Conservation (phyloP, 2,113 vertebrate genomes). For the Falco punctatus region DNA sequence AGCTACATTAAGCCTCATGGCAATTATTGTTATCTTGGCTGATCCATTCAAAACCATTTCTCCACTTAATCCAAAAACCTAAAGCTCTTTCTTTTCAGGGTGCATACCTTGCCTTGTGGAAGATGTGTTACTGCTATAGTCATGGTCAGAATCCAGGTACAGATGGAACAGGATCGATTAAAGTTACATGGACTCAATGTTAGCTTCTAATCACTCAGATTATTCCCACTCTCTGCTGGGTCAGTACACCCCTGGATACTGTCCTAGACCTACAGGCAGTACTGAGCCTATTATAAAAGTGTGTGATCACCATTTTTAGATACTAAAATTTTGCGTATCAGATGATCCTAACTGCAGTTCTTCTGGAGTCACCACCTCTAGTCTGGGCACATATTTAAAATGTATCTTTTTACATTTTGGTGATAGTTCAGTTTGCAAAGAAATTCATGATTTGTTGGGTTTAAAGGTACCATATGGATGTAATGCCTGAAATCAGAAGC, state of each 20-base stretch:
- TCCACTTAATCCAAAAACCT: slow-evolving; percentile 11
- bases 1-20: slow-evolving; percentile 40
- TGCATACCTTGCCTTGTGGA: not conserved
- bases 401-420: not conserved
- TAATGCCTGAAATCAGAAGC: not conserved
- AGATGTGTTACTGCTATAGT: not conserved
- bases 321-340: not conserved
- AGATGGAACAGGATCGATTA: not conserved
- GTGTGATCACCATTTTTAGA: not conserved
- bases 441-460: not conserved
- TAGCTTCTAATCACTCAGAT: not conserved
- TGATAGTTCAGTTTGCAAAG: not conserved
- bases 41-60: slow-evolving; percentile 44
- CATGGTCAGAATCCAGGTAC: not conserved
- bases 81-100: slow-evolving; percentile 1
- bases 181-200: not conserved
- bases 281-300: not conserved
- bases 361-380: not conserved
- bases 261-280: not conserved
- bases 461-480: not conserved
- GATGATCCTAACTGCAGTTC: not conserved
- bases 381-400: not conserved
- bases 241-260: not conserved
- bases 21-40: slow-evolving; percentile 49
- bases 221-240: not conserved